Evolutionary conservation across 64 coral and sea anemone genomes (phyloP).

Genomic region (Montipora foliosa): DNA sequence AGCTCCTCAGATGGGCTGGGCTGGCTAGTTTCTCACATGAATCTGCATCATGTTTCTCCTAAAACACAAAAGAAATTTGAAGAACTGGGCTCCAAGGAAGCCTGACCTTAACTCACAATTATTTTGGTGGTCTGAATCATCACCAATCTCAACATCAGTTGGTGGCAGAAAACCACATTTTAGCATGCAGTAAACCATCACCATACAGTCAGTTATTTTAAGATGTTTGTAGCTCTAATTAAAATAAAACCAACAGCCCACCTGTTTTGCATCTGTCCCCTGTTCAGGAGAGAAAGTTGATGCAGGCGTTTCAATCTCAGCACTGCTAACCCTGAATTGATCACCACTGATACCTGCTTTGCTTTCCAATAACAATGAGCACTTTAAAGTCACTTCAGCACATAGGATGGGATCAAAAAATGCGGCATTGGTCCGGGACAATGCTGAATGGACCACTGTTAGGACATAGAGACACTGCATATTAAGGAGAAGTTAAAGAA

Average conservation of each 20-base stretch:
- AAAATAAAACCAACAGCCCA: background rate
- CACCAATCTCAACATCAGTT: no score
- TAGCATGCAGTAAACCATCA: no score
- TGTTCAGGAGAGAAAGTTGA: slow-evolving; percentile 7
- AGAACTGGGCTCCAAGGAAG: no score
- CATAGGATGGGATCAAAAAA: slow-evolving; percentile 84
- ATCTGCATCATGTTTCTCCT: no score
- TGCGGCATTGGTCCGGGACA: slow-evolving; percentile 86
- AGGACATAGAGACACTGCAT: slow-evolving; percentile 94
- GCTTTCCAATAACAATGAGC: slow-evolving; percentile 80
- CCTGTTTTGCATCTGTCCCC: slow-evolving; percentile 43
- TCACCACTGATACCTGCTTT: slow-evolving; percentile 70
- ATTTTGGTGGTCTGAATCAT: no score
- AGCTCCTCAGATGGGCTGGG: slow-evolving; percentile 2
- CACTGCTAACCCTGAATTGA: slow-evolving; percentile 23
- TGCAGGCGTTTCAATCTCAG: slow-evolving; percentile 40
- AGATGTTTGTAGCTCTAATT: no score
- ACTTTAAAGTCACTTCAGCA: slow-evolving; percentile 89
- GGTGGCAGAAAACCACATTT: no score
- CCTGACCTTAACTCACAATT: no score
- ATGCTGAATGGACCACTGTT: slow-evolving; percentile 68
- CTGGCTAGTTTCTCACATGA: slow-evolving; percentile 8
- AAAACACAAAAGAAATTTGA: slow-evolving; percentile 1
- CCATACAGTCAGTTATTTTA: no score
- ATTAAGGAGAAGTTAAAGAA: background rate